These are phyloP conservation scores for Theodoxus fluviatilis DNA, from an alignment of 2,888 invertebrate genomes.

Conservation along the genomic window DNA sequence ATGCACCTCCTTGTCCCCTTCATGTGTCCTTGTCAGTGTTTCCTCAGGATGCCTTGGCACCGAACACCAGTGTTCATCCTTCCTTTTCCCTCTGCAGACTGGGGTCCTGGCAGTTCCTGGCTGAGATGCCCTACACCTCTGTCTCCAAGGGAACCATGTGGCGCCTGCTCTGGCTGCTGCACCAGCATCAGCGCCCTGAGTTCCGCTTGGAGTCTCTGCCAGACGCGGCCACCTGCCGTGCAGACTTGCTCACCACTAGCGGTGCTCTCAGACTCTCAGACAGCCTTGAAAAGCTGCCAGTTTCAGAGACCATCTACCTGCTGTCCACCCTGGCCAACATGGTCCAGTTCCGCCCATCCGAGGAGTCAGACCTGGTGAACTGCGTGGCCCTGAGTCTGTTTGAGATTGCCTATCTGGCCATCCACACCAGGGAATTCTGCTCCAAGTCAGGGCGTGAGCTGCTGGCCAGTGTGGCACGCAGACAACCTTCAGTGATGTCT, in stretches of 20 bases:
- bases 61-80: no score
- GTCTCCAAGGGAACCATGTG: slow-evolving; percentile 64
- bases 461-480: slow-evolving; percentile 75
- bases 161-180: slow-evolving; percentile 64
- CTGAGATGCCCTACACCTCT: slow-evolving; percentile 72
- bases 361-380: slow-evolving; percentile 74
- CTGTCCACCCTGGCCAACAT: slow-evolving; percentile 82
- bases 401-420: slow-evolving; percentile 78
- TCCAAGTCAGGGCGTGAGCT: slow-evolving; percentile 79
- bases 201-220: slow-evolving; percentile 46
- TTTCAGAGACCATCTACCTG: slow-evolving; percentile 79
- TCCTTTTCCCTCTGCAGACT: slow-evolving; percentile 61
- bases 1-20: no score
- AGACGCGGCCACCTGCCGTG: slow-evolving; percentile 48
- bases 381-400: slow-evolving; percentile 76
- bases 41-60: no score
- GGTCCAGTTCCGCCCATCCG: slow-evolving; percentile 73
- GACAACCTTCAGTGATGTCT: slow-evolving; percentile 76
- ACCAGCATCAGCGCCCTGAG: slow-evolving; percentile 47
- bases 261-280: no score
- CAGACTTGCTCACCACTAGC: no score
- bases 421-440: slow-evolving; percentile 75
- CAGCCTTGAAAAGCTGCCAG: slow-evolving; percentile 72
- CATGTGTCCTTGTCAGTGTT: no score
- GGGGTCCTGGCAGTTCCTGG: slow-evolving; percentile 83